phyloP scores from a whole-genome alignment of 2,113 vertebrate genomes.

The Saimiri boliviensis region DNA sequence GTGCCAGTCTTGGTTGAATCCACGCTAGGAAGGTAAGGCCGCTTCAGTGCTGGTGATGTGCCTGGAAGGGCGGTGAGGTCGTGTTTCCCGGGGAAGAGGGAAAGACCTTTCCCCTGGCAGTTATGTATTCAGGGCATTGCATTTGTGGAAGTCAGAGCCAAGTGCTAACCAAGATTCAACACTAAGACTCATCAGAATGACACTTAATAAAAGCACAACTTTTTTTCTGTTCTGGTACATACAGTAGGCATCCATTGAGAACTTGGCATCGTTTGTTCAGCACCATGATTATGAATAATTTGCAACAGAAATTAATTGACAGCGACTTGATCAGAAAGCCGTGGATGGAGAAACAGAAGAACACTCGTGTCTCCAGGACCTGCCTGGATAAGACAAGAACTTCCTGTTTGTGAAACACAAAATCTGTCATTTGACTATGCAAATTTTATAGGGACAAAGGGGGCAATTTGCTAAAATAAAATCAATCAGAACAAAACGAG shows the following conservation, averaged over 20 bases:
- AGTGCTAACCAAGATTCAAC: neutral
- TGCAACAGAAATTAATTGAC: constrained; percentile 65
- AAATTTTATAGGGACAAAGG: neutral
- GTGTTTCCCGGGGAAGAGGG: accelerated
- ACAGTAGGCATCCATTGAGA: neutral
- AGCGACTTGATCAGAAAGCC: constrained; percentile 65
- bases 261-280: neutral
- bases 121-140: accelerated
- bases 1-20: accelerated
- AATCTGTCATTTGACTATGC: neutral
- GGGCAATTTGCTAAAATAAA: neutral
- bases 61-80: accelerated
- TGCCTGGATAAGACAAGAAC: neutral
- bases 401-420: constrained; percentile 36
- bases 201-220: neutral
- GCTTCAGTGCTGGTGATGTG: accelerated
- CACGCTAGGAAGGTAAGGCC: accelerated
- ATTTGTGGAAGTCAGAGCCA: neutral
- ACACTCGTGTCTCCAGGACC: accelerated
- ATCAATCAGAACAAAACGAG: neutral
- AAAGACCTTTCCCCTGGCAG: accelerated
- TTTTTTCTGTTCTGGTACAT: neutral
- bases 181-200: neutral
- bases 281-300: constrained; percentile 19
- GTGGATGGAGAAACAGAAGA: constrained; percentile 11